Evolutionary conservation across 2,888 invertebrate genomes (phyloP), one percentile per base, ranked within the genome.

Genomic region (Pseudanteris insignis): DNA sequence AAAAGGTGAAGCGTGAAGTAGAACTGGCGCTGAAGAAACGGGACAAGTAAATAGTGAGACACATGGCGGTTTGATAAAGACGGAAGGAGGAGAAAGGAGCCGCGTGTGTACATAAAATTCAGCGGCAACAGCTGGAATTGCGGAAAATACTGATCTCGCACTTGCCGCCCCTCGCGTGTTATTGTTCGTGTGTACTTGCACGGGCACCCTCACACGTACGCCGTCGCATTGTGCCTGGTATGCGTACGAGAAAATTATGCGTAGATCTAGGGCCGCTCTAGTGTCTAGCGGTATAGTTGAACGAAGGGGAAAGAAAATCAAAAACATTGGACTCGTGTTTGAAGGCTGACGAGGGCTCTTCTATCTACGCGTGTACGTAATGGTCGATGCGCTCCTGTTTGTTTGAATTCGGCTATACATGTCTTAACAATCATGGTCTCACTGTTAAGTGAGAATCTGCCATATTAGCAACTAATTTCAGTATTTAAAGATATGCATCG

Each of bases 401-500:
- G n/a, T n/a, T n/a, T n/a, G n/a, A n/a, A n/a, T n/a, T n/a, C n/a
- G n/a, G n/a, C n/a, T n/a, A n/a, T n/a, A n/a, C n/a, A n/a, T n/a
- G n/a, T n/a, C n/a, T n/a, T n/a, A n/a, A n/a, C n/a, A n/a, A n/a
- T n/a, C n/a, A n/a, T n/a, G n/a, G n/a, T n/a, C n/a, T n/a, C n/a
- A n/a, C n/a, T n/a, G n/a, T n/a, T n/a, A n/a, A 67, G 67, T 68
- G 70, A 72, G 68, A 67, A 68, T 65, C 58, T 69, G 67, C 68
- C 69, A 68, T 71, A 70, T 72, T 71, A 69, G 69, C 53, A 60
- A 64, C 69, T 63, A 69, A 72, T 71, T 71, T 72, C 71, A 68
- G 68, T 64, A 62, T 67, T 58, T 65, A 68, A 64, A 68, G n/a
- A 67, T 44, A n/a, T n/a, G n/a, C 69, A 72, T 72, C 71, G 72